Evolutionary conservation across 2,888 invertebrate genomes (phyloP), one percentile per base, ranked within the genome.

Genomic region (Cerastoderma edule): DNA sequence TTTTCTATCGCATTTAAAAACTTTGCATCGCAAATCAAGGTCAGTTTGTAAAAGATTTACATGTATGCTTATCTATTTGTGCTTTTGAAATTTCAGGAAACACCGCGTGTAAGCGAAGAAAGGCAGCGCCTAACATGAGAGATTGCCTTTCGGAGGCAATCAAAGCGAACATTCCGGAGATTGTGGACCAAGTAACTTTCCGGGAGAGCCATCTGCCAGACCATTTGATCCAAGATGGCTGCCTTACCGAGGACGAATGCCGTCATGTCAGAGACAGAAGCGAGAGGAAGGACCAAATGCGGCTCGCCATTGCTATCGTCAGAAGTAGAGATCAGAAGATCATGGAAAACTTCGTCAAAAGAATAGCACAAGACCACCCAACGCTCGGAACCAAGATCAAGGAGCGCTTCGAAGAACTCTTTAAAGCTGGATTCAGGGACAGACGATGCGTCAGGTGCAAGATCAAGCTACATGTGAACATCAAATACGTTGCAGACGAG

Each of bases 241-340:
- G 60, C 35, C 19, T 60, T 8, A 60, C 60, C 13, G 60, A 60
- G 35, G 60, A 60, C 35, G 60, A 60, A 33, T 33, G 60, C 33
- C 22, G 16, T 16, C 13, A 32, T 19, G 35, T 60, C 2, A 8
- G 22, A 32, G 19, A 60, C 8, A 60, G 19, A 33, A 5, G 10
- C 19, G 35, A 60, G n/a, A 32, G 60, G 22, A 60, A 60, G 22
- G 60, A 60, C 8, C 60, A 60, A 33, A n/a, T 33, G 19, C 60
- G 60, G n/a, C 19, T 60, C 1, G n/a, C 35, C n/a, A 10, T 60
- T 10, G n/a, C n/a, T 32, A 1, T 33, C 2, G 35, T 60, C 1
- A 33, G 19, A 22, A n/a, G 33, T 1, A 60, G 60, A 35, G 60
- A 60, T 16, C 8, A 33, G 33, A 10, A 33, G 4, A n/a, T 60